Evolutionary conservation across 2,797 vertebrate species (phyloP).

Genomic region (Spinus olivaceus): DNA sequence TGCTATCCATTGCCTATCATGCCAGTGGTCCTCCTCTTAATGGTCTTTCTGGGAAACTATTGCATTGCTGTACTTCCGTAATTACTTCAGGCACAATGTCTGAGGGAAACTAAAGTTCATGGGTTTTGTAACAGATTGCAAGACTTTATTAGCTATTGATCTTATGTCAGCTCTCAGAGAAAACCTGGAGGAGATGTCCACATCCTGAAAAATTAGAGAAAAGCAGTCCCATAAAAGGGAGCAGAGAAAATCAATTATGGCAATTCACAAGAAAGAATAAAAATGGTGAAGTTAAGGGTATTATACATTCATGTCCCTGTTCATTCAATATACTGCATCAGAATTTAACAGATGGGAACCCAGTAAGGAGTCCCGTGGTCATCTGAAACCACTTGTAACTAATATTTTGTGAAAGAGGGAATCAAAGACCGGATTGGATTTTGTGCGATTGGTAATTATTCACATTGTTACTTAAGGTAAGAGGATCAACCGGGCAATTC

Average conservation of each 20-base stretch:
- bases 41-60: not conserved
- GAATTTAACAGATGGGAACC: not conserved
- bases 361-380: not conserved
- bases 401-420: not conserved
- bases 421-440: not conserved
- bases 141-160: not conserved
- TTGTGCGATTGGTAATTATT: not conserved
- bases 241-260: not conserved
- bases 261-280: not conserved
- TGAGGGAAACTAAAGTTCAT: not conserved
- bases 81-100: not conserved
- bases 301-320: too few relatives aligned
- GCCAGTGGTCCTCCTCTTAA: not conserved
- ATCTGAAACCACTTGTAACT: not conserved
- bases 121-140: not conserved
- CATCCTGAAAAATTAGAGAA: not conserved
- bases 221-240: not conserved
- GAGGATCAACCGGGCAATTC: not conserved
- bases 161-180: not conserved
- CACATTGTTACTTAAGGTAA: not conserved
- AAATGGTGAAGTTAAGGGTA: fast-evolving
- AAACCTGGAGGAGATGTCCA: not conserved
- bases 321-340: not conserved
- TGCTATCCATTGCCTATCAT: not conserved
- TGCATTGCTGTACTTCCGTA: not conserved